Evolutionary conservation across 1,140 invertebrate species (phyloP).

Genomic region (Anastatus disparis): DNA sequence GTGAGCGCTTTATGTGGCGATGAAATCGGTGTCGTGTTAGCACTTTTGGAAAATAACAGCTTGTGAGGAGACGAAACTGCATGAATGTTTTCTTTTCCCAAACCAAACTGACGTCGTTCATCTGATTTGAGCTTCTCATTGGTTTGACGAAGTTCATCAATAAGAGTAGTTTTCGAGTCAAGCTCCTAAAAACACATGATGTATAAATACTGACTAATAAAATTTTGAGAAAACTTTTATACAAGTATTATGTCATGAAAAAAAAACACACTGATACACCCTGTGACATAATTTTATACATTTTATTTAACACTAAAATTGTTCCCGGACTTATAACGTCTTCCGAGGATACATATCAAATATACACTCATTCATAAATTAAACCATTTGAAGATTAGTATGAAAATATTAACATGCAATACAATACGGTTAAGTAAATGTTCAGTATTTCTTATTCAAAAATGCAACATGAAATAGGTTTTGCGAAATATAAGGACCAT

Average conservation of each 20-base stretch:
- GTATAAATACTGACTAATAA: conserved; percentile 30
- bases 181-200: conserved; percentile 57
- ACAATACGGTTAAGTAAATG: background rate
- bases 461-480: conserved; percentile 25
- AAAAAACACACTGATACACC: background rate
- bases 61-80: conserved; percentile 36
- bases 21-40: conserved; percentile 52
- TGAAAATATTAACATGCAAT: conserved; percentile 14
- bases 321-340: conserved; percentile 11
- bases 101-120: conserved; percentile 53
- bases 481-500: conserved; percentile 45
- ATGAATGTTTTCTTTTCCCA: conserved; percentile 61
- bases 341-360: too few species aligned
- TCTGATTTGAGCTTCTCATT: conserved; percentile 53
- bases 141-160: conserved; percentile 53
- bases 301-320: conserved; percentile 26
- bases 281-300: conserved; percentile 4
- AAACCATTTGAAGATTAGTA: background rate
- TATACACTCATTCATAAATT: background rate
- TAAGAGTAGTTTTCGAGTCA: conserved; percentile 50
- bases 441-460: conserved; percentile 14
- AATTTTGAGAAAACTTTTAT: background rate
- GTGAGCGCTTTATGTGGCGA: conserved; percentile 57
- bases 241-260: background rate
- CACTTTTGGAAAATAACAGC: conserved; percentile 47